Conservation (phyloP, 1,140 invertebrate species). For the Drosophila sturtevanti region DNA sequence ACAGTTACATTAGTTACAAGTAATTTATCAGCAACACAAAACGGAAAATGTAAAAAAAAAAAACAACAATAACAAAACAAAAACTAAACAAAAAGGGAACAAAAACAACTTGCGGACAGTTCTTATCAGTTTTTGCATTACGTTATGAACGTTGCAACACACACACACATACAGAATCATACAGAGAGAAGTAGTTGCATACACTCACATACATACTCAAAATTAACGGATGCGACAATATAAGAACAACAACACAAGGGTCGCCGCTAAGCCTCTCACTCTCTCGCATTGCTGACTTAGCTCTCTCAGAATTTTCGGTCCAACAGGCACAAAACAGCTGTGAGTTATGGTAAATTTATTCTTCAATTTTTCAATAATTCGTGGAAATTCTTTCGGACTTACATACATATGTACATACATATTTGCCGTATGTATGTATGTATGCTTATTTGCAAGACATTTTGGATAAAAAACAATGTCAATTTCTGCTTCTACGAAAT, state of each 20-base stretch:
- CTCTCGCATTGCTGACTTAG: slow-evolving; percentile 1
- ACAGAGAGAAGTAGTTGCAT: neutral
- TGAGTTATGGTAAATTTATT: slow-evolving; percentile 2
- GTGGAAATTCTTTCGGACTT: slow-evolving; percentile 47
- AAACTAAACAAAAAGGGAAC: neutral
- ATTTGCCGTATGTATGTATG: too few species aligned
- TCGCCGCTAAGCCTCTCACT: slow-evolving; percentile 7
- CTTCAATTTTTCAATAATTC: neutral
- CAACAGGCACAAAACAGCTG: slow-evolving; percentile 77
- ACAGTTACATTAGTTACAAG: neutral
- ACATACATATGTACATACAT: too few species aligned
- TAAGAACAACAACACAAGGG: slow-evolving; percentile 4
- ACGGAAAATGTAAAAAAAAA: neutral
- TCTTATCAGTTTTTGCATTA: slow-evolving; percentile 42
- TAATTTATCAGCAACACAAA: slow-evolving; percentile 35
- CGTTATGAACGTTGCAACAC: slow-evolving; percentile 16
- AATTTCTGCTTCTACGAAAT: slow-evolving; percentile 28
- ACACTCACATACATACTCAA: neutral
- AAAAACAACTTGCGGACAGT: slow-evolving; percentile 5
- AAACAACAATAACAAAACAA: neutral
- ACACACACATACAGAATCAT: neutral
- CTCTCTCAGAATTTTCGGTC: slow-evolving; percentile 37
- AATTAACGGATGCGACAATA: slow-evolving; percentile 13
- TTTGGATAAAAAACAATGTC: neutral
- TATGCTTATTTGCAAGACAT: too few species aligned